Evolutionary conservation across 2,888 invertebrate genomes (phyloP).

Genomic region (Rhopalosiphum nymphaeae): DNA sequence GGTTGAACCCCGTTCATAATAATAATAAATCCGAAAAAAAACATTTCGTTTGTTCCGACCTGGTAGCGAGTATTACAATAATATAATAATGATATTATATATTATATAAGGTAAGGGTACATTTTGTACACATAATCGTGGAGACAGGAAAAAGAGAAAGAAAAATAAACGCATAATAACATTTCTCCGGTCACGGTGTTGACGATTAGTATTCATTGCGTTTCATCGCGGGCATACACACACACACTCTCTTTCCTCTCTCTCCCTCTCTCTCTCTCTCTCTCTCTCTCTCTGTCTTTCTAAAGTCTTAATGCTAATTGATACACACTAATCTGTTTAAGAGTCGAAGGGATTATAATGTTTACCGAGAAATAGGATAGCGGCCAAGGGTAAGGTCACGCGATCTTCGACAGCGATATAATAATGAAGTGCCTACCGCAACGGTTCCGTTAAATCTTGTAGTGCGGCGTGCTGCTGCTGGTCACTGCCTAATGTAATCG

Average conservation of each 20-base stretch:
- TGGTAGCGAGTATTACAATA: no score
- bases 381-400: not conserved
- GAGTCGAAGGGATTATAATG: not conserved
- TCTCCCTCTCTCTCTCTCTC: not conserved
- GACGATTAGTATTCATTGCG: conserved; percentile 28
- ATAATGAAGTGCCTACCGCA: not conserved
- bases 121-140: not conserved
- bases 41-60: not conserved
- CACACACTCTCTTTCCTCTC: not conserved
- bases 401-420: not conserved
- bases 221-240: not conserved
- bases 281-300: not conserved
- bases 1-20: not conserved
- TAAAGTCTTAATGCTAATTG: conserved; percentile 12
- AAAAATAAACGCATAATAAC: not conserved
- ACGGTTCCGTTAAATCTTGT: not conserved
- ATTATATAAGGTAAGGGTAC: not conserved
- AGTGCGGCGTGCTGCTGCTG: not conserved
- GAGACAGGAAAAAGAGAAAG: not conserved
- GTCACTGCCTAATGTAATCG: not conserved
- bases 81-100: not conserved
- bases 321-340: conserved; percentile 22
- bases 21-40: not conserved
- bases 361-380: not conserved
- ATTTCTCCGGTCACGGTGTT: not conserved